Evolutionary conservation across 2,797 vertebrate species (phyloP).

Genomic region (Acanthis flammea): DNA sequence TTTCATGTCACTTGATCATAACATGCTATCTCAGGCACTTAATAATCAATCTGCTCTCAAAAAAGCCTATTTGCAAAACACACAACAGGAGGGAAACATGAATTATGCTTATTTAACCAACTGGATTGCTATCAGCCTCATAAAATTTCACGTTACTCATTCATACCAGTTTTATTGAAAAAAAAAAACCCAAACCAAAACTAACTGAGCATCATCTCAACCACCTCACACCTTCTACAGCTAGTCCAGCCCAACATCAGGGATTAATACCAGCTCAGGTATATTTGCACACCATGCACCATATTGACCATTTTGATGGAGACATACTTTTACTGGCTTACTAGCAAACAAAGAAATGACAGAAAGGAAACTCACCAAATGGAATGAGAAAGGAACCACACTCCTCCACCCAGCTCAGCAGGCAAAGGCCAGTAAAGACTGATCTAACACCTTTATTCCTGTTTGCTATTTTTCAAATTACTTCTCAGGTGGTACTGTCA

Average conservation of each 20-base stretch:
- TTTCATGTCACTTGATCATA: background rate
- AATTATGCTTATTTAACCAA: background rate
- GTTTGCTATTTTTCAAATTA: background rate
- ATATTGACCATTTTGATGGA: background rate
- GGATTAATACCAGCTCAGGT: background rate
- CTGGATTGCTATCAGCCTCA: background rate
- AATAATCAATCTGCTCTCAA: background rate
- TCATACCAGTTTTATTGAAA: background rate
- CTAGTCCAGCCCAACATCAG: background rate
- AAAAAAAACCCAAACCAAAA: background rate
- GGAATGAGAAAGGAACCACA: background rate
- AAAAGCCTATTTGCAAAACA: slow-evolving; percentile 4
- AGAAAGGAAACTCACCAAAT: background rate
- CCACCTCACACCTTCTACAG: background rate
- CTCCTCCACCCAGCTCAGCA: background rate
- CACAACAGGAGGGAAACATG: background rate
- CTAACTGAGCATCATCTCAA: background rate
- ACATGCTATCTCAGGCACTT: background rate
- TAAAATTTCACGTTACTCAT: background rate
- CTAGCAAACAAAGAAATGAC: background rate
- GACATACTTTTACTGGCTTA: background rate
- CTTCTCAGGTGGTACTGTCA: background rate
- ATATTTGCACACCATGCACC: background rate
- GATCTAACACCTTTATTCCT: background rate
- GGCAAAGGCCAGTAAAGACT: background rate